A percentile compares a stretch with the other conserved stretches of the same genome.
phyloP scores from a whole-genome alignment of 64 coral and sea anemone species.

The Dendronephthya gigantea region DNA sequence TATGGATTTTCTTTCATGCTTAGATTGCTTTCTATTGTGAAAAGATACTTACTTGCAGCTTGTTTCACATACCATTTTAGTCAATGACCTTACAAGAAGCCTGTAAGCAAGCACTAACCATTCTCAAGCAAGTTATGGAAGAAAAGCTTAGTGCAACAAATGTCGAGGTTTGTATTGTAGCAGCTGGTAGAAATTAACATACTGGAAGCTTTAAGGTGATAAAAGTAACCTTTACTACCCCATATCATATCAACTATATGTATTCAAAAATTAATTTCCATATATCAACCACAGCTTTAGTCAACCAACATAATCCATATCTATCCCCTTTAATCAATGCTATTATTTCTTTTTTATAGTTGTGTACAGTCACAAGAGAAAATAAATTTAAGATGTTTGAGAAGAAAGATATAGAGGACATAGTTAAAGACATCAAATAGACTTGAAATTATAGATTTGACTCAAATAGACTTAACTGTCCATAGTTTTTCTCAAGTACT shows the following conservation, averaged over 20 bases:
- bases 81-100: slow-evolving; percentile 92
- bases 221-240: no score
- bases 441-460: no score
- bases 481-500: no score
- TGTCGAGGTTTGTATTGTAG: slow-evolving; percentile 51
- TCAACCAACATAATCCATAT: no score
- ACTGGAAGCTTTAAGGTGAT: no score
- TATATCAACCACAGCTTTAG: no score
- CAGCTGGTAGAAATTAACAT: neutral
- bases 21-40: neutral
- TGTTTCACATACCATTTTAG: no score
- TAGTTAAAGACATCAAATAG: slow-evolving; percentile 16
- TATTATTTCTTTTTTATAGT: neutral
- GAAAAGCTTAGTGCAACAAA: slow-evolving; percentile 96
- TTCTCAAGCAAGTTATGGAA: slow-evolving; percentile 99
- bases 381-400: slow-evolving; percentile 9
- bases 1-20: neutral
- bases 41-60: neutral
- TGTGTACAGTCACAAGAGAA: neutral
- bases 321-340: neutral
- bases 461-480: no score
- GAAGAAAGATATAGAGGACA: neutral
- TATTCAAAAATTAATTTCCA: no score
- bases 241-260: no score
- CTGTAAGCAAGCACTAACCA: slow-evolving; percentile 66